phyloP scores from a whole-genome alignment of 2,113 vertebrate genomes.

The Astatotilapia flaviijosephi region DNA sequence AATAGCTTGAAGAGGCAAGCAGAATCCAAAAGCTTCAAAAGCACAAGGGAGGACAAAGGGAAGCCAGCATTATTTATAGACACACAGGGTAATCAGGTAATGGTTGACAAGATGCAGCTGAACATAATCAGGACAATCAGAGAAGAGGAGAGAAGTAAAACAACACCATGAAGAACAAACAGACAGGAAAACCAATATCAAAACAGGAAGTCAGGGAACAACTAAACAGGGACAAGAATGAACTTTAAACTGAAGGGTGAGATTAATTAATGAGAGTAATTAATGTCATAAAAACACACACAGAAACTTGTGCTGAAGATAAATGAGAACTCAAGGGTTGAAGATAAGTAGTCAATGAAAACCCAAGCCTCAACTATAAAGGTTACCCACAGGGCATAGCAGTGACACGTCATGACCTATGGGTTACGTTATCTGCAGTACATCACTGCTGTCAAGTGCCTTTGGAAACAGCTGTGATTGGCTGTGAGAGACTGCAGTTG shows the following conservation, averaged over 20 bases:
- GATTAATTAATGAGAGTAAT: neutral
- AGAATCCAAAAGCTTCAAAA: neutral
- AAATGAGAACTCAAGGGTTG: neutral
- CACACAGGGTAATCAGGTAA: neutral
- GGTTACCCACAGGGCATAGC: neutral
- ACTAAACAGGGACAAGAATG: neutral
- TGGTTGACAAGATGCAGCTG: neutral
- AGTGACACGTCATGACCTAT: neutral
- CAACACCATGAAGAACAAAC: neutral
- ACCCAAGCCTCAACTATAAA: neutral
- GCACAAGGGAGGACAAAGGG: neutral
- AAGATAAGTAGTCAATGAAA: neutral
- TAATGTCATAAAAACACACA: neutral
- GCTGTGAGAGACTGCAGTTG: neutral
- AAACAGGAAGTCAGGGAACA: neutral
- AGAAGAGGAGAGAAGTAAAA: neutral
- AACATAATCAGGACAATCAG: neutral
- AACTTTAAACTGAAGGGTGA: neutral
- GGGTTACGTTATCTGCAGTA: neutral
- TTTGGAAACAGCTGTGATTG: neutral
- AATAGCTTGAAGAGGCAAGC: neutral
- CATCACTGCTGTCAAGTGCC: neutral
- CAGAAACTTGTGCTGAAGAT: neutral
- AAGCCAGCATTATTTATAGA: neutral
- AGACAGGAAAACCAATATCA: neutral